Conservation (phyloP, 2,888 invertebrate genomes). For the Andrena camellia region DNA sequence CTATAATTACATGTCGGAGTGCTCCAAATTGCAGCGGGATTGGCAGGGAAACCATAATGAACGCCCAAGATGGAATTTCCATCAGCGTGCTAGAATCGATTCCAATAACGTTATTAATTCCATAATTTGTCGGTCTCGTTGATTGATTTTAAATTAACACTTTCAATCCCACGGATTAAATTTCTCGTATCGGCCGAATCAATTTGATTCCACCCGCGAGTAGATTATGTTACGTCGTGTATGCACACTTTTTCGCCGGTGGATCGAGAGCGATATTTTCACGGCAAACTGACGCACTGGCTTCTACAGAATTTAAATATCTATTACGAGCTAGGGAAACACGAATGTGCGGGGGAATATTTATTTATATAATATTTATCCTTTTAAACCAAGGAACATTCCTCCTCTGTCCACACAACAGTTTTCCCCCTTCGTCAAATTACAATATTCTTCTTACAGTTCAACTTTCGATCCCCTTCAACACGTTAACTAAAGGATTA, state of each 20-base stretch:
- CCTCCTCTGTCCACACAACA: no score
- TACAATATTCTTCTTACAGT: no score
- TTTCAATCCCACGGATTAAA: conserved; percentile 20
- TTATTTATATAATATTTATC: no score
- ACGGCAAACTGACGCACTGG: no score
- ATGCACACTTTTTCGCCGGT: not conserved
- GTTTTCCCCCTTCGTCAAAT: no score
- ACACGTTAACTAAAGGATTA: no score
- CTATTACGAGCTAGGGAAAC: no score
- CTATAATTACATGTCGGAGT: no score
- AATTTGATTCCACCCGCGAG: conserved; percentile 4
- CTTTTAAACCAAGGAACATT: no score
- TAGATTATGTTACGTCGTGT: not conserved
- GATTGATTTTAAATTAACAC: conserved; percentile 23
- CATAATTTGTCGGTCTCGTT: conserved; percentile 12
- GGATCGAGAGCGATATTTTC: not conserved
- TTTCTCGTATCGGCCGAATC: not conserved
- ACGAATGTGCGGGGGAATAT: no score
- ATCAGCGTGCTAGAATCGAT: not conserved
- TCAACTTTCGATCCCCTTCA: no score
- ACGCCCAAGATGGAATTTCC: not conserved
- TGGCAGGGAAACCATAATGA: not conserved
- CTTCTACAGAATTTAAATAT: no score
- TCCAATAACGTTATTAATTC: conserved; percentile 16
- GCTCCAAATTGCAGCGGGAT: not conserved